These are phyloP conservation scores for Acheta domesticus DNA, from an alignment of 2,888 invertebrate genomes.

Conservation along the genomic window DNA sequence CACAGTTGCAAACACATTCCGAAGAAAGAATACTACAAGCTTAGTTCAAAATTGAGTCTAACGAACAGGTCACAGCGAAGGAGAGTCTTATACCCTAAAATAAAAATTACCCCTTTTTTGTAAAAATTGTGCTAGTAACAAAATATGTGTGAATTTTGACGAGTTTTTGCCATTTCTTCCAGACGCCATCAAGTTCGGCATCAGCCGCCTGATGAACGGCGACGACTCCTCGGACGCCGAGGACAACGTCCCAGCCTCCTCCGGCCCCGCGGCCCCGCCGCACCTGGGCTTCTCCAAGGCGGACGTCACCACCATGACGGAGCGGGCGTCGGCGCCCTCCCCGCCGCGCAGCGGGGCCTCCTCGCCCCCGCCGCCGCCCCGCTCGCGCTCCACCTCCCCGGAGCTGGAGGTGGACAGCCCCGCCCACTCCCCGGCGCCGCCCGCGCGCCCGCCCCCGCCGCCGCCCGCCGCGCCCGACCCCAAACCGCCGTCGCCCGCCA, in stretches of 20 bases:
- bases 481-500: constrained; percentile 54
- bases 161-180: no score
- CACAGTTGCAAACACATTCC: no score
- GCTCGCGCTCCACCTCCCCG: constrained; percentile 57
- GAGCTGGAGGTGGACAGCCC: constrained; percentile 74
- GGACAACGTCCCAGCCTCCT: constrained; percentile 32
- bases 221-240: constrained; percentile 39
- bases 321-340: constrained; percentile 44
- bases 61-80: no score
- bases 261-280: not conserved
- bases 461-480: constrained; percentile 43
- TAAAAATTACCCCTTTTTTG: no score
- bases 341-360: constrained; percentile 31
- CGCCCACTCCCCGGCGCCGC: constrained; percentile 54
- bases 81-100: no score
- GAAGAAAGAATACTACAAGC: no score
- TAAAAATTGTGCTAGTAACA: no score
- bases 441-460: constrained; percentile 46
- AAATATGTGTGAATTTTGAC: no score
- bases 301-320: constrained; percentile 58
- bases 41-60: no score
- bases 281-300: constrained; percentile 40
- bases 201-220: constrained; percentile 68
- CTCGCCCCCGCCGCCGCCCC: constrained; percentile 41
- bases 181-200: constrained; percentile 83